phyloP scores from a whole-genome alignment of 2,797 vertebrate species.

The Esox masquinongy region DNA sequence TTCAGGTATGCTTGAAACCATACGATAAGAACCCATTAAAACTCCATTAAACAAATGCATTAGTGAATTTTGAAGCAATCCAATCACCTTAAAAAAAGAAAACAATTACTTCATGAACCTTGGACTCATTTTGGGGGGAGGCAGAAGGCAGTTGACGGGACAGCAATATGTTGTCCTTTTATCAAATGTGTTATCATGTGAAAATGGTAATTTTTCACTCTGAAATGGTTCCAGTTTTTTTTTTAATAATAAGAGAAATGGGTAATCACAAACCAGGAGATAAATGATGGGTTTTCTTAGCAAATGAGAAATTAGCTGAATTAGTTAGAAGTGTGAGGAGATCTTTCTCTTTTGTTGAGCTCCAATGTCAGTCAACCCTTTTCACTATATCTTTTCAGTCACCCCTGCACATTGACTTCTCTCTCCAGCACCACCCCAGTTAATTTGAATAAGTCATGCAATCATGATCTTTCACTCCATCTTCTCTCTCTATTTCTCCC shows the following conservation, averaged over 20 bases:
- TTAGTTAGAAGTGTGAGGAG: slow-evolving; percentile 56
- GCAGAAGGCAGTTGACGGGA: not conserved
- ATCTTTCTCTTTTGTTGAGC: slow-evolving; percentile 48
- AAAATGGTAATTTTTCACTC: slow-evolving; percentile 43
- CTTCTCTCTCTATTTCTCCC: too few relatives aligned
- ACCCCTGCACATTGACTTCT: slow-evolving; percentile 57
- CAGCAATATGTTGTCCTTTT: not conserved
- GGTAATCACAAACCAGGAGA: slow-evolving; percentile 61
- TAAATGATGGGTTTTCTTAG: slow-evolving; percentile 59
- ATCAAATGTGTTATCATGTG: slow-evolving; percentile 61
- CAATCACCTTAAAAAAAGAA: slow-evolving; percentile 66
- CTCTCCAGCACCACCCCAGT: slow-evolving; percentile 38
- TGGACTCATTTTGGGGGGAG: slow-evolving; percentile 22
- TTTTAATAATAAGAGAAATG: slow-evolving; percentile 31
- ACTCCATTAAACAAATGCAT: slow-evolving; percentile 35
- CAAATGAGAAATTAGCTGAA: slow-evolving; percentile 52
- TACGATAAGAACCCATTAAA: slow-evolving; percentile 41
- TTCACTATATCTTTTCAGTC: slow-evolving; percentile 48
- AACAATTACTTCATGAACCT: slow-evolving; percentile 52
- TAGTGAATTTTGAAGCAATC: slow-evolving; percentile 38
- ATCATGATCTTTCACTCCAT: too few relatives aligned
- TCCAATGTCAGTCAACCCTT: slow-evolving; percentile 51
- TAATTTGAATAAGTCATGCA: slow-evolving; percentile 39
- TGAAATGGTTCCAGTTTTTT: slow-evolving; percentile 36
- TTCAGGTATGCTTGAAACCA: not conserved